A percentile compares a stretch with the other conserved stretches of the same genome.
Evolutionary conservation across 92 coral and sea anemone genomes (phyloP).

Genomic region (Montipora capitata): DNA sequence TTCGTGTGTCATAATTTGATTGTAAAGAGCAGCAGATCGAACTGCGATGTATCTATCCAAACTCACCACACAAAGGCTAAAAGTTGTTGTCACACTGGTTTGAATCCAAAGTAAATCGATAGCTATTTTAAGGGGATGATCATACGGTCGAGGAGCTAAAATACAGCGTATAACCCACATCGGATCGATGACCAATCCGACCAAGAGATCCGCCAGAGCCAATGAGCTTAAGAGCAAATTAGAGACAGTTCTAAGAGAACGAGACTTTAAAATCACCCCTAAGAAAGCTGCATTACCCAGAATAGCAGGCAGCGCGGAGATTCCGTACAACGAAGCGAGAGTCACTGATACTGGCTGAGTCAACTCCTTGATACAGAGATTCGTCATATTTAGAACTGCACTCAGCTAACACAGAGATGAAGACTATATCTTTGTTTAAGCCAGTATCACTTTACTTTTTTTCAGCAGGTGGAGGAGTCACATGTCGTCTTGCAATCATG

Average conservation of each 20-base stretch:
- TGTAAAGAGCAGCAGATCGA: conserved; percentile 11
- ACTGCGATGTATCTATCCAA: conserved; percentile 52
- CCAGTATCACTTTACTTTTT: background rate
- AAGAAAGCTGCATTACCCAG: conserved; percentile 43
- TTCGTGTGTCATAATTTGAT: conserved; percentile 31
- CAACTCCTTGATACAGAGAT: conserved; percentile 3
- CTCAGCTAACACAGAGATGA: no score
- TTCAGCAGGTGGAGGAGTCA: no score
- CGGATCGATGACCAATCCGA: conserved; percentile 50
- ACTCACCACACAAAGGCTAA: conserved; percentile 38
- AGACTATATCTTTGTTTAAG: no score
- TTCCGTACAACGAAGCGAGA: conserved; percentile 35
- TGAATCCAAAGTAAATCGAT: conserved; percentile 55
- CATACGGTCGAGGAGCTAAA: conserved; percentile 11
- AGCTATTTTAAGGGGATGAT: conserved; percentile 38
- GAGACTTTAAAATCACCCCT: conserved; percentile 27
- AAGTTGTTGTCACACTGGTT: conserved; percentile 49
- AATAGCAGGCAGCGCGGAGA: conserved; percentile 27
- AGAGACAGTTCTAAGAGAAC: conserved; percentile 14
- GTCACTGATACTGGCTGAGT: background rate
- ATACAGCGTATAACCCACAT: conserved; percentile 42
- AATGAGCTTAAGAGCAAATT: conserved; percentile 46
- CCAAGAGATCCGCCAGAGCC: conserved; percentile 44
- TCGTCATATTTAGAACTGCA: background rate
- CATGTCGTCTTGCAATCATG: no score